phyloP scores from a whole-genome alignment of 2,113 vertebrate species.

The Tragelaphus buxtoni region DNA sequence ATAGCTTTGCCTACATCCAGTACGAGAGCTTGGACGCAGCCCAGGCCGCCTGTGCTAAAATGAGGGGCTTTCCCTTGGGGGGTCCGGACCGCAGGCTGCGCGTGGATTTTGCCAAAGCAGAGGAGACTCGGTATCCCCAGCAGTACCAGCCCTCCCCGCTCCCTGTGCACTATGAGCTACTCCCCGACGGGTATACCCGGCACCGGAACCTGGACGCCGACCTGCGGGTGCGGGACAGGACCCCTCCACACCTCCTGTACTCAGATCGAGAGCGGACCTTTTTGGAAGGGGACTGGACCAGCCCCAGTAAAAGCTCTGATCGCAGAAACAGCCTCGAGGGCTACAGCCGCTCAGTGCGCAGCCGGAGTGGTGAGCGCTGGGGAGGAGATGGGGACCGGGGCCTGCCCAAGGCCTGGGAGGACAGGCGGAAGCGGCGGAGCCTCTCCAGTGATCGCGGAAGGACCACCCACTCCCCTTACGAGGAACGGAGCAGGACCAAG shows the following conservation, averaged over 20 bases:
- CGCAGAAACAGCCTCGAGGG: slow-evolving; percentile 86
- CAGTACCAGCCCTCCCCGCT: slow-evolving; percentile 87
- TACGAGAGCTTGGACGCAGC: slow-evolving; percentile 97
- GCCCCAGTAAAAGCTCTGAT: slow-evolving; percentile 88
- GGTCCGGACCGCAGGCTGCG: slow-evolving; percentile 91
- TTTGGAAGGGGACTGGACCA: slow-evolving; percentile 88
- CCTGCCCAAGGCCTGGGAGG: slow-evolving; percentile 87
- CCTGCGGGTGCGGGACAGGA: slow-evolving; percentile 89
- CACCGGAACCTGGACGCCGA: slow-evolving; percentile 93
- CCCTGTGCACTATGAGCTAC: slow-evolving; percentile 89
- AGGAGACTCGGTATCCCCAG: slow-evolving; percentile 88
- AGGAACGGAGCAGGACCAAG: slow-evolving; percentile 87
- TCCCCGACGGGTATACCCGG: slow-evolving; percentile 87
- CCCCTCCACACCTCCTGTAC: slow-evolving; percentile 88
- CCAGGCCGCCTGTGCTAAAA: slow-evolving; percentile 95
- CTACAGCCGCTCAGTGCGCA: slow-evolving; percentile 88
- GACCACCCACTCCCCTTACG: slow-evolving; percentile 80
- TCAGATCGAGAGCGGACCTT: slow-evolving; percentile 88
- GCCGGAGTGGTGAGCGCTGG: slow-evolving; percentile 93
- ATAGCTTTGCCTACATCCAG: slow-evolving; percentile 97
- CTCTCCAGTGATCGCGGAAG: slow-evolving; percentile 84
- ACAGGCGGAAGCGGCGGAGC: slow-evolving; percentile 89
- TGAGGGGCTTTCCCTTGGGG: slow-evolving; percentile 94
- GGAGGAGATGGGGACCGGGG: slow-evolving; percentile 83
- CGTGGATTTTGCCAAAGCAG: slow-evolving; percentile 97